Evolutionary conservation across 1,140 invertebrate genomes (phyloP), one percentile per base, ranked within the genome.

Genomic region (Physella acuta): DNA sequence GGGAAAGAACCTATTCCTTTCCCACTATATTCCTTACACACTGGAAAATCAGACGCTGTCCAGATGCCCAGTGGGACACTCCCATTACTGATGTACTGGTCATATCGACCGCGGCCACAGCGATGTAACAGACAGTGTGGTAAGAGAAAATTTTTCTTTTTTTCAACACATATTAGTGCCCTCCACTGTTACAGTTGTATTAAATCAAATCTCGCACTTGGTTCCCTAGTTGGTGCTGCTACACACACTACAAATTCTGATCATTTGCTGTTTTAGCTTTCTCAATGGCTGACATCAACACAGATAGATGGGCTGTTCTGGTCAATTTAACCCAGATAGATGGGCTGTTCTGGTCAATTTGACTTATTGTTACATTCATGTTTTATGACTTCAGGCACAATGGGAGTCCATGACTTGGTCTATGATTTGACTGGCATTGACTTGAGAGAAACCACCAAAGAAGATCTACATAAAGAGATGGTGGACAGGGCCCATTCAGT

Each of bases 351-450:
- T n/a, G n/a, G n/a, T n/a, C n/a, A n/a, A n/a, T n/a, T n/a, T n/a
- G n/a, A n/a, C n/a, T n/a, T n/a, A n/a, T n/a, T n/a, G n/a, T n/a
- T n/a, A n/a, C n/a, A n/a, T n/a, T n/a, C n/a, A n/a, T n/a, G n/a
- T n/a, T n/a, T n/a, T n/a, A n/a, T n/a, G n/a, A n/a, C n/a, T n/a
- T 8, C 70, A 84, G 82, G 81, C 26, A 83, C 80, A 33, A 67
- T 76, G 52, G 72, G 75, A 28, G 63, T 83, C 3, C 75, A 74
- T 58, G 80, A 82, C 20, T 70, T 84, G 3, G 76, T 84, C 28
- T 77, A 76, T 75, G 81, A 83, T 52, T 26, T 82, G 69, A 81
- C 81, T 63, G 82, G 82, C n/a, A 76, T 83, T 66, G 81, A 84
- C 61, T 65, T 82, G 14, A 74, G 61, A 37, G 73, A 74, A 36